Base-by-base conservation (phyloP, 2,113 vertebrate species). In the Rana temporaria region DNA sequence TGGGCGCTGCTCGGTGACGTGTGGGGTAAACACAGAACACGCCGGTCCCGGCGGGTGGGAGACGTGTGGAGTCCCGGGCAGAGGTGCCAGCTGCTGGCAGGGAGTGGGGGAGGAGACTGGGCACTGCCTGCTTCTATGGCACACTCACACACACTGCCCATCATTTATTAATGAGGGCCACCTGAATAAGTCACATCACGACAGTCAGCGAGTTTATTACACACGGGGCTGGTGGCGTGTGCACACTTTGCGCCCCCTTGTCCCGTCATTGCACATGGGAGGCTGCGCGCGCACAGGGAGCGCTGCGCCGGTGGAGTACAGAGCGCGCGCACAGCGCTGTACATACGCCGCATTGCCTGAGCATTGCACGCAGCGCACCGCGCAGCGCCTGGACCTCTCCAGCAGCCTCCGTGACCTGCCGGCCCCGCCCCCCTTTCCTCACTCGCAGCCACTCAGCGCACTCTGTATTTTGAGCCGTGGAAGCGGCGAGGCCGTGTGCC, bases 1-100 rank as follows among this genome's bases (percentile, higher is more conserved):
- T 48, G 70, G 32, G 24, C 70, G 2, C 6, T 30, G 8, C 66
- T 38, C 17, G 9, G 20, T 78, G 75, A 78, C 75, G 57, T 78
- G 75, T 78, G 75, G 30, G 75, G 62, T 64, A 65, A 65, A 77
- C 32, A 62, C n/a, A 42, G 74, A 62, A 24, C 59, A 62, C 57
- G 59, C 59, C 57, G 57, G 42, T 71, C 70, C 70, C 70, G 24
- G 30, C 26, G 70, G 53, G 70, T 73, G 70, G 70, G 53, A 57
- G 52, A 2, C 7, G 70, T n/a, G 59, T 22, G 59, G 59, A 60
- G 59, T 60, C 11, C 59, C 59, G 20, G 59, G 59, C 59, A 60
- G 59, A 60, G n/a, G 59, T 60, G 59, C 59, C 59, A 60, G 59
- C 59, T 18, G 34, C 30, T 38, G 66, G 38, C 32, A 69, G 67